A percentile compares a stretch with the other conserved stretches of the same genome.
Conservation (phyloP, 2,113 vertebrate genomes). For the Eidolon helvum region DNA sequence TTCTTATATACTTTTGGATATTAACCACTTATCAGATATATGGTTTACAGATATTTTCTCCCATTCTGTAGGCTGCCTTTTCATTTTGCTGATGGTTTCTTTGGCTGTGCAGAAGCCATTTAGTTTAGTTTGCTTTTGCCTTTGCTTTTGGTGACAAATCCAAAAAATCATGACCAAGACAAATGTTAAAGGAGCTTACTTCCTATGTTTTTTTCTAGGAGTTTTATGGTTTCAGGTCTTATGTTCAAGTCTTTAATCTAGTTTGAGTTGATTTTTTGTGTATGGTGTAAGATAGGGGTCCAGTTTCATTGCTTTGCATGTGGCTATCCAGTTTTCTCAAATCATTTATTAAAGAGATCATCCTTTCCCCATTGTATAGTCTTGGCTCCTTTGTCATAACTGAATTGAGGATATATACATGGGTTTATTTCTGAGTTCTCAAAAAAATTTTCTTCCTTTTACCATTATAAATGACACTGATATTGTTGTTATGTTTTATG, state of each 20-base stretch:
- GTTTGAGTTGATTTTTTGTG: background rate
- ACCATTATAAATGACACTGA: background rate
- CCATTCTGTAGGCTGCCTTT: background rate
- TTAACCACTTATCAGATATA: background rate
- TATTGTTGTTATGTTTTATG: background rate
- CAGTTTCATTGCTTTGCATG: background rate
- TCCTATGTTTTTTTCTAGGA: background rate
- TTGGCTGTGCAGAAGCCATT: background rate
- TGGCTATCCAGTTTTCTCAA: background rate
- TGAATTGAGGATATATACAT: background rate
- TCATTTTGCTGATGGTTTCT: background rate
- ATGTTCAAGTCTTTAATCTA: background rate
- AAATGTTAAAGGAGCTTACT: background rate
- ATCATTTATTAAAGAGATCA: background rate
- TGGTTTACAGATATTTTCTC: background rate
- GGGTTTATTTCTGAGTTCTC: background rate
- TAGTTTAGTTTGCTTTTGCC: background rate
- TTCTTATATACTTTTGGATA: background rate
- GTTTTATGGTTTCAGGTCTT: background rate
- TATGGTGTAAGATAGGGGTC: background rate
- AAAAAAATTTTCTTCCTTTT: constrained; percentile 1
- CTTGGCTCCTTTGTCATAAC: background rate
- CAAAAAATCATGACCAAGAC: background rate
- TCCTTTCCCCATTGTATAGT: background rate
- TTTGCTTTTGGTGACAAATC: background rate